phyloP scores from a whole-genome alignment of 2,888 invertebrate genomes.

The Amorpha juglandis region DNA sequence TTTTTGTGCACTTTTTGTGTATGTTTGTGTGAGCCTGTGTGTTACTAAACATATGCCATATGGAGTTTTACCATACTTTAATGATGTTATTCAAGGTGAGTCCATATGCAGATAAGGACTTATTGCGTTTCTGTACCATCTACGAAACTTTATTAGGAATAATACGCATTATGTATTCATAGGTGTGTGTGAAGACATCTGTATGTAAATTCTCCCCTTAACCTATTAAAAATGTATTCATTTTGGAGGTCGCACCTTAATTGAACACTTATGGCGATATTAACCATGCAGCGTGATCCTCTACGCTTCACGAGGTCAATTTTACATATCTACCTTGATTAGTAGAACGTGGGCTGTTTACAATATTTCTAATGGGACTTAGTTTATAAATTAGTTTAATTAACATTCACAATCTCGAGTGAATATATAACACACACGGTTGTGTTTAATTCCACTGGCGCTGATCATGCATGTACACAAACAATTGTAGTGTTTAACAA shows the following conservation, averaged over 20 bases:
- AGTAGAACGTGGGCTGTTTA: conserved; percentile 44
- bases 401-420: conserved; percentile 13
- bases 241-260: conserved; percentile 15
- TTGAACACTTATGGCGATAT: conserved; percentile 5
- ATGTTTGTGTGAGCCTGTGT: conserved; percentile 29
- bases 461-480: neutral
- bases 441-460: neutral
- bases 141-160: neutral
- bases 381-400: conserved; percentile 27
- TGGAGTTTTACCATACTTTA: conserved; percentile 21
- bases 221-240: conserved; percentile 11
- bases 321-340: conserved; percentile 53
- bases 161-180: conserved; percentile 8
- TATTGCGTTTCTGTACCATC: conserved; percentile 3
- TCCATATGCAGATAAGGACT: conserved; percentile 13
- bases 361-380: conserved; percentile 13
- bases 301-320: conserved; percentile 50
- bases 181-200: neutral
- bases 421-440: neutral
- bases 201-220: conserved; percentile 9
- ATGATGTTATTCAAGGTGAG: conserved; percentile 27
- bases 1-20: conserved; percentile 28
- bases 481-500: too few species aligned
- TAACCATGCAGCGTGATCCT: conserved; percentile 34
- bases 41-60: conserved; percentile 27